A percentile compares a stretch with the other conserved stretches of the same genome.
These are phyloP conservation scores for Microplitis mediator DNA, from an alignment of 1,140 invertebrate species.

Conservation along the genomic window DNA sequence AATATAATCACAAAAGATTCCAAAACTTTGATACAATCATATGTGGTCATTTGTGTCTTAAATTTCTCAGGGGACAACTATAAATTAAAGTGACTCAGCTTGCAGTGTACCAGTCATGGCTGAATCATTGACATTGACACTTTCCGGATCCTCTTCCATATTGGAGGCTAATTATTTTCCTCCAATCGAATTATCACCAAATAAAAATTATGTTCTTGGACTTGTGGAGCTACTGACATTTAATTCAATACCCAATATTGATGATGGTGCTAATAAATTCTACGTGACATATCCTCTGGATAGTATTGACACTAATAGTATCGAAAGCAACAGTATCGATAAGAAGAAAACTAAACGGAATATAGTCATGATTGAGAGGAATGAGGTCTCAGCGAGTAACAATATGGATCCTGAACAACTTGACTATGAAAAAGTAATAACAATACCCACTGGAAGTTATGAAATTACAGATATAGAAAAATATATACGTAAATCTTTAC, in stretches of 20 bases:
- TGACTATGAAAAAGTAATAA: background rate
- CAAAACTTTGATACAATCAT: too few relatives aligned
- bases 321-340: background rate
- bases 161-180: constrained; percentile 35
- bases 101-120: background rate
- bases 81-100: background rate
- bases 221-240: constrained; percentile 5
- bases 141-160: constrained; percentile 23
- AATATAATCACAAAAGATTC: too few relatives aligned
- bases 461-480: background rate
- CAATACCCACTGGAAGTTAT: background rate
- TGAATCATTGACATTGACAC: constrained; percentile 30
- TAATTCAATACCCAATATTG: constrained; percentile 16
- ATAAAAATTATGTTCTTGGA: constrained; percentile 19
- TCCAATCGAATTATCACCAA: constrained; percentile 28
- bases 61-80: background rate
- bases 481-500: background rate
- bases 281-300: background rate
- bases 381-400: background rate
- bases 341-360: background rate
- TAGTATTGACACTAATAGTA: background rate
- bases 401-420: too few relatives aligned
- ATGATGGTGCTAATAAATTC: background rate
- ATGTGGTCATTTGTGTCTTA: too few relatives aligned
- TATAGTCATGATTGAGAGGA: background rate